These are phyloP conservation scores for Cephus sareptanus DNA, from an alignment of 2,888 invertebrate species.

Conservation along the genomic window DNA sequence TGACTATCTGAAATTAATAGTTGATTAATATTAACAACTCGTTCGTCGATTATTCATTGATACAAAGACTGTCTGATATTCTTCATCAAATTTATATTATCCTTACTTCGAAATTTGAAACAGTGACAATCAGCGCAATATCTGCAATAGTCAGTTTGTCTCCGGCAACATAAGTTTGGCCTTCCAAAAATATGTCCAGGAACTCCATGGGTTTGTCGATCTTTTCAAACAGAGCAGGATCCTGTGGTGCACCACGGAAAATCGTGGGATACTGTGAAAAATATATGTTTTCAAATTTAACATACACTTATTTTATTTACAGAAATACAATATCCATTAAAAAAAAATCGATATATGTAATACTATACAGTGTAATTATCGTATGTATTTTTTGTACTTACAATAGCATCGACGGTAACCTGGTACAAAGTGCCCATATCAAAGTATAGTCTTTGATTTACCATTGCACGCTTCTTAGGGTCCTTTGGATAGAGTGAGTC, in stretches of 20 bases:
- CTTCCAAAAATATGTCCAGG: conserved; percentile 79
- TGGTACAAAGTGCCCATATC: conserved; percentile 71
- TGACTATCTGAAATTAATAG: conserved; percentile 56
- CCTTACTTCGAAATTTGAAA: conserved; percentile 77
- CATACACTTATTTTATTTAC: background rate
- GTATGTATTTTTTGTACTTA: conserved; percentile 62
- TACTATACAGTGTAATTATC: background rate
- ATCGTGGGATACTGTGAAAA: conserved; percentile 62
- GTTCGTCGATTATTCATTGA: background rate
- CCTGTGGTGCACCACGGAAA: conserved; percentile 64
- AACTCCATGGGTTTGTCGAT: conserved; percentile 76
- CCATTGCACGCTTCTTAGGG: conserved; percentile 71
- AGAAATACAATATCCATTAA: background rate
- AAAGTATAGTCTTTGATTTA: conserved; percentile 74
- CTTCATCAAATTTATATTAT: background rate
- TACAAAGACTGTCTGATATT: background rate
- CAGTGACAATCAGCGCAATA: conserved; percentile 74
- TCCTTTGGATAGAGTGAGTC: conserved; percentile 76
- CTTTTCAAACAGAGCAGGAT: conserved; percentile 76
- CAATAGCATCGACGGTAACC: conserved; percentile 70
- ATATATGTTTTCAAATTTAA: background rate
- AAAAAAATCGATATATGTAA: background rate
- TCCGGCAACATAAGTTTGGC: conserved; percentile 79
- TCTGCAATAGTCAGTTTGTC: conserved; percentile 82
- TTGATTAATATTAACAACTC: background rate